A percentile compares a stretch with the other conserved stretches of the same genome.
Evolutionary conservation across 1,140 invertebrate genomes (phyloP).

Genomic region (Hyphantria cunea): DNA sequence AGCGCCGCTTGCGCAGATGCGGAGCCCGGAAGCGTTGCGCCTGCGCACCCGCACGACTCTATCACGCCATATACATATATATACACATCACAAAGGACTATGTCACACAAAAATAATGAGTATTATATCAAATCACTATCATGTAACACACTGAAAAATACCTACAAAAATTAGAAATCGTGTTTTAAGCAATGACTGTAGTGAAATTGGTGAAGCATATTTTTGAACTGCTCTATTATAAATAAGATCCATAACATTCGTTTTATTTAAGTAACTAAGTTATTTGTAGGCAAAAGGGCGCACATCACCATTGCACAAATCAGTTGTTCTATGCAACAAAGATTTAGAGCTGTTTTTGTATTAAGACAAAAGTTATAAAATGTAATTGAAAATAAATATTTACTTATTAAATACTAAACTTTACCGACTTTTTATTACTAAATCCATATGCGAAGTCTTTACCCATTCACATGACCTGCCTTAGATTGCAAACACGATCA

Average conservation of each 20-base stretch:
- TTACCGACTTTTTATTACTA: constrained; percentile 79
- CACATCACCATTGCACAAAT: too few relatives aligned
- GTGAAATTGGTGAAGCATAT: too few relatives aligned
- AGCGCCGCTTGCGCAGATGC: constrained; percentile 72
- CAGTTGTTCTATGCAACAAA: too few relatives aligned
- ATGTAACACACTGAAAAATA: background rate
- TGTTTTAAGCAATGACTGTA: too few relatives aligned
- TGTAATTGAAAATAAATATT: background rate
- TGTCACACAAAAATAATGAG: constrained; percentile 29
- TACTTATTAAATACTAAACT: constrained; percentile 39
- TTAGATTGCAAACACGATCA: constrained; percentile 57
- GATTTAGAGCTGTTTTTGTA: background rate
- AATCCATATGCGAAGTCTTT: constrained; percentile 75
- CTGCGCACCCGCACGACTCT: constrained; percentile 37
- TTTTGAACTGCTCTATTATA: too few relatives aligned
- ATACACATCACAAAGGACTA: constrained; percentile 60
- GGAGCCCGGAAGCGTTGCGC: constrained; percentile 72
- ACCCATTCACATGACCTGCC: constrained; percentile 54
- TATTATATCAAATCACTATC: constrained; percentile 9
- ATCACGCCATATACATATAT: constrained; percentile 5
- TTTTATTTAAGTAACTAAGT: too few relatives aligned
- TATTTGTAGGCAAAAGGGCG: too few relatives aligned
- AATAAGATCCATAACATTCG: too few relatives aligned
- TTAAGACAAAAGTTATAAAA: background rate
- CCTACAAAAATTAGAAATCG: too few relatives aligned